Evolutionary conservation across 2,888 invertebrate genomes (phyloP).

Genomic region (Philhelius pedissequus): DNA sequence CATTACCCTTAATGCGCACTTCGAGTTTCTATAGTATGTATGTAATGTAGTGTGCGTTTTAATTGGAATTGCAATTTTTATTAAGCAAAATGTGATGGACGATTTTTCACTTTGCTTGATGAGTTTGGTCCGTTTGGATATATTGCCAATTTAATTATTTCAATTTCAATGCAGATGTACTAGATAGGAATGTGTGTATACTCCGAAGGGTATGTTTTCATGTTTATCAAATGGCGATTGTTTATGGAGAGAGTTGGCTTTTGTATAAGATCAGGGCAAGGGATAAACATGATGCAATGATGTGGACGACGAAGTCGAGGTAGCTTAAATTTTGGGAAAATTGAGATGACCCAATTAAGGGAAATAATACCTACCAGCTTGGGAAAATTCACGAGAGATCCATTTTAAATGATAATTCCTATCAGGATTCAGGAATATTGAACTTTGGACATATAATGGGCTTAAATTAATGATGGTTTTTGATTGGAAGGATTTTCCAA

Average conservation of each 20-base stretch:
- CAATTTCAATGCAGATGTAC: slow-evolving; percentile 44
- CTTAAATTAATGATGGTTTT: slow-evolving; percentile 1
- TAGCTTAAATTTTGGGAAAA: slow-evolving; percentile 47
- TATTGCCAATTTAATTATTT: slow-evolving; percentile 55
- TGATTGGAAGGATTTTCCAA: slow-evolving; percentile 11
- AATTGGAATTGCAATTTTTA: slow-evolving; percentile 57
- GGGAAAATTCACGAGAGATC: not conserved
- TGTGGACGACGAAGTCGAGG: not conserved
- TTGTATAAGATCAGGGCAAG: slow-evolving; percentile 7
- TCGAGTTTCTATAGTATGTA: slow-evolving; percentile 47
- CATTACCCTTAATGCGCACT: slow-evolving; percentile 62
- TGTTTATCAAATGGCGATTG: not conserved
- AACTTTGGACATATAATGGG: not conserved
- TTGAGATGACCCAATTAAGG: slow-evolving; percentile 53
- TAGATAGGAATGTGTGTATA: not conserved
- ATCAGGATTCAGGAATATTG: not conserved
- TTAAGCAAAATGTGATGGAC: not conserved
- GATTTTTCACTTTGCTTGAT: not conserved
- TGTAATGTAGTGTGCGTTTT: no score
- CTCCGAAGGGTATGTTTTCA: not conserved
- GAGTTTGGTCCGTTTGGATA: slow-evolving; percentile 2
- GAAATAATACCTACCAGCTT: not conserved
- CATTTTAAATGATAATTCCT: slow-evolving; percentile 9
- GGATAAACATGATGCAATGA: not conserved
- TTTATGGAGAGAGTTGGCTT: not conserved